Evolutionary conservation across 2,888 invertebrate species (phyloP).

Genomic region (Zygaena filipendulae): DNA sequence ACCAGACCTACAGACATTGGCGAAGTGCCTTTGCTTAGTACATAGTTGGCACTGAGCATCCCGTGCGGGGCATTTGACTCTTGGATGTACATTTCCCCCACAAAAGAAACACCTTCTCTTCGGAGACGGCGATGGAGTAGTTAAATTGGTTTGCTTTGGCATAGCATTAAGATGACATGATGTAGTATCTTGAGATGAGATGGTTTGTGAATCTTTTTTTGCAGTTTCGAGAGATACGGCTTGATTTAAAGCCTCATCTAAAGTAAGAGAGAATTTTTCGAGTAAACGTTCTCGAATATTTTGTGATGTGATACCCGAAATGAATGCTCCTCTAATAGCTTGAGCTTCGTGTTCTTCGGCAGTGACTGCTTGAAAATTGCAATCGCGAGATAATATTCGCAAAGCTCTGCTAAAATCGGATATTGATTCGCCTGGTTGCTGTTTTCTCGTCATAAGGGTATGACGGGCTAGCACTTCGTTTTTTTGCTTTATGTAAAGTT

Average conservation of each 20-base stretch:
- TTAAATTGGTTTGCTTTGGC: slow-evolving; percentile 4
- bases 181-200: too few relatives aligned
- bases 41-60: slow-evolving; percentile 3
- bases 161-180: too few relatives aligned
- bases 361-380: not conserved
- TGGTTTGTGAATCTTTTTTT: not conserved
- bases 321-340: not conserved
- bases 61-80: slow-evolving; percentile 1
- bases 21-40: slow-evolving; percentile 4
- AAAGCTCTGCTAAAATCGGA: not conserved
- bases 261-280: slow-evolving; percentile 3
- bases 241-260: slow-evolving; percentile 4
- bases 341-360: not conserved
- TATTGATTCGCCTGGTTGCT: not conserved
- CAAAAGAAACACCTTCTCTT: slow-evolving; percentile 5
- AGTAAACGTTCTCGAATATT: slow-evolving; percentile 2
- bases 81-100: slow-evolving; percentile 6
- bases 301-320: not conserved
- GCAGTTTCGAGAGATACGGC: not conserved
- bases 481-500: not conserved
- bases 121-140: not conserved
- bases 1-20: slow-evolving; percentile 2
- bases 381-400: not conserved
- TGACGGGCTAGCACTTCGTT: not conserved
- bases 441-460: not conserved